Conservation (phyloP, 2,797 vertebrate genomes). For the Salmo trutta region DNA sequence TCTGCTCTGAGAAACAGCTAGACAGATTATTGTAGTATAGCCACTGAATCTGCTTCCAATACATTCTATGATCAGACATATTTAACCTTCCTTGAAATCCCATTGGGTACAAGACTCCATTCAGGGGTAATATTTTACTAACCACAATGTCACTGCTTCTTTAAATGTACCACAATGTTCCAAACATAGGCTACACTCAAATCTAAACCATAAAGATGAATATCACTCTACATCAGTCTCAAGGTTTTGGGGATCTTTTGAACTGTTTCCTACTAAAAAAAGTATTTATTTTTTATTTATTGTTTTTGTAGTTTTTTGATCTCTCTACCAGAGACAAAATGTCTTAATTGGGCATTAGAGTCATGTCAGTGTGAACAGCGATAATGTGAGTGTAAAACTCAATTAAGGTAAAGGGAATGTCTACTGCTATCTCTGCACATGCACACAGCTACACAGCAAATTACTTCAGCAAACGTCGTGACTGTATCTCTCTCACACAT, state of each 20-base stretch:
- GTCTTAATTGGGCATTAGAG: slow-evolving; percentile 54
- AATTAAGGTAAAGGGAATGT: slow-evolving; percentile 66
- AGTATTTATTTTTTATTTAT: not conserved
- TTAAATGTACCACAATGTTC: too few relatives aligned
- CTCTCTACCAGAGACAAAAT: slow-evolving; percentile 50
- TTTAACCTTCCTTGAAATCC: too few relatives aligned
- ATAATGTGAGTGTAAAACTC: slow-evolving; percentile 66
- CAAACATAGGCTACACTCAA: too few relatives aligned
- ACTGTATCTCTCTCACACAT: slow-evolving; percentile 68
- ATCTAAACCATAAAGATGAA: not conserved
- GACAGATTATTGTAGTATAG: too few relatives aligned
- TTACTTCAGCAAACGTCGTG: slow-evolving; percentile 71
- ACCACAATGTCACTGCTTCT: too few relatives aligned
- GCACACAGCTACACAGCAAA: slow-evolving; percentile 65
- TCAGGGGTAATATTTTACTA: too few relatives aligned
- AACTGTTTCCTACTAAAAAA: not conserved
- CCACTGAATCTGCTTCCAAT: too few relatives aligned
- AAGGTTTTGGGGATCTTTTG: not conserved
- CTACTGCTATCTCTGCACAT: slow-evolving; percentile 61
- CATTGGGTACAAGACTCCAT: too few relatives aligned
- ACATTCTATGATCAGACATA: too few relatives aligned
- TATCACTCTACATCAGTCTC: not conserved
- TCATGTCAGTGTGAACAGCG: slow-evolving; percentile 57
- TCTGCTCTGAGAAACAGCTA: too few relatives aligned
- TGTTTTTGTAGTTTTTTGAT: slow-evolving; percentile 52